Evolutionary conservation across 2,113 vertebrate genomes (phyloP).

Genomic region (Rutilus rutilus): DNA sequence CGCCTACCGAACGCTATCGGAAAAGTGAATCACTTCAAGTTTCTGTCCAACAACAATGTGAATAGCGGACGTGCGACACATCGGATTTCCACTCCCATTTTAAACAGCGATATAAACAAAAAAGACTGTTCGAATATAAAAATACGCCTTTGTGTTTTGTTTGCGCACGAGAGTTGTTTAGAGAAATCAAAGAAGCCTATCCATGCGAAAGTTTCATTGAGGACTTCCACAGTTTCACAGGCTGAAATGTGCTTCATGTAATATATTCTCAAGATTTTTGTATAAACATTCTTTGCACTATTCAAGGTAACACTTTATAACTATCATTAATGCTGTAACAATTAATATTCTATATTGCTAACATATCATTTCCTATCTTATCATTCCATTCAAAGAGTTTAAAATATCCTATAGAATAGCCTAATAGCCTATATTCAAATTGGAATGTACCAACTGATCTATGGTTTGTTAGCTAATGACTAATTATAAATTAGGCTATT

Average conservation of each 20-base stretch:
- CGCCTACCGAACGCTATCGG: slow-evolving; percentile 55
- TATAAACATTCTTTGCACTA: background rate
- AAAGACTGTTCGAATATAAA: background rate
- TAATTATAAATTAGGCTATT: background rate
- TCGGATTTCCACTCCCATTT: slow-evolving; percentile 58
- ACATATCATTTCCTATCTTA: background rate
- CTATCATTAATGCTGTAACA: background rate
- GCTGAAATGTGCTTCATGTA: background rate
- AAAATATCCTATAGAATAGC: background rate
- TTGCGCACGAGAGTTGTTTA: slow-evolving; percentile 29
- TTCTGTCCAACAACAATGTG: slow-evolving; percentile 54
- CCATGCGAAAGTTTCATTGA: slow-evolving; percentile 16
- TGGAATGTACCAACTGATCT: background rate
- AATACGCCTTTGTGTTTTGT: slow-evolving; percentile 31
- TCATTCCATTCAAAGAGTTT: background rate
- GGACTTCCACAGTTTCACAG: background rate
- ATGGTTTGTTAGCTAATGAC: background rate
- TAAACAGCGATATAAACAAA: slow-evolving; percentile 28
- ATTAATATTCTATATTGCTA: background rate
- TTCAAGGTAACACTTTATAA: background rate
- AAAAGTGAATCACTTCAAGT: slow-evolving; percentile 50
- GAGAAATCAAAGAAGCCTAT: slow-evolving; percentile 1
- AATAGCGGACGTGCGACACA: slow-evolving; percentile 57
- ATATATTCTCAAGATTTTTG: background rate
- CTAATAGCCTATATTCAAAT: background rate